Evolutionary conservation across 1,140 invertebrate genomes (phyloP), one percentile per base, ranked within the genome.

Genomic region (Drosophila sp.): DNA sequence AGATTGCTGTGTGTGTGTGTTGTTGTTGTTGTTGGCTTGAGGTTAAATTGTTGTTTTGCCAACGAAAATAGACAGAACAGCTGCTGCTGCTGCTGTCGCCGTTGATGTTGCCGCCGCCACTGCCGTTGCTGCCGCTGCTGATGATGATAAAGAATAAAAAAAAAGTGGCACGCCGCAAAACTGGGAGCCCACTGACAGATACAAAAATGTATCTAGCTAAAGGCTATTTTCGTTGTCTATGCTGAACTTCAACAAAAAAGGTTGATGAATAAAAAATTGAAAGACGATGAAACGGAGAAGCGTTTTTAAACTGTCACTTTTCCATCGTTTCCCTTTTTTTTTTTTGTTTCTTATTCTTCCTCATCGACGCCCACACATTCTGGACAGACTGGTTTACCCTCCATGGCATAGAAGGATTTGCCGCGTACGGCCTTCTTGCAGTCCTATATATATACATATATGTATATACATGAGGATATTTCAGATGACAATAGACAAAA

Each of bases 321-420:
- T 35, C 33, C 33, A 35, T 8, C 33, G 33, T 44, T 38, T 73
- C 67, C 32, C 33, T 38, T 33, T 32, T 23, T 50, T 27, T 23
- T 41, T 54, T 25, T 5, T 35, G 11, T 38, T 11, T 67, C 57
- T 70, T 96, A 95, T 92, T 97, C 96, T 79, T 97, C 97, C 82
- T 97, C 97, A 82, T 97, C 97, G 54, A 97, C 96, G 70, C 97
- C 97, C 85, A 97, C 96, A 93, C 97, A 98, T 93, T 96, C 95
- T 40, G 96, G 96, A 93, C 97, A 98, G 72, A 98, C 96, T 29
- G 97, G 97, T 93, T 97, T 97, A 80, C 96, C 96, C 93, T 98
- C 97, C 94, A 98, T 97, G 67, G 96, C 97, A 93, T 98, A 99
- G 94, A 99, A 99, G 64, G 97, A 98, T 92, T 98, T 98, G 80